Evolutionary conservation across 1,140 invertebrate genomes (phyloP).

Genomic region (Eriosoma lanigerum): DNA sequence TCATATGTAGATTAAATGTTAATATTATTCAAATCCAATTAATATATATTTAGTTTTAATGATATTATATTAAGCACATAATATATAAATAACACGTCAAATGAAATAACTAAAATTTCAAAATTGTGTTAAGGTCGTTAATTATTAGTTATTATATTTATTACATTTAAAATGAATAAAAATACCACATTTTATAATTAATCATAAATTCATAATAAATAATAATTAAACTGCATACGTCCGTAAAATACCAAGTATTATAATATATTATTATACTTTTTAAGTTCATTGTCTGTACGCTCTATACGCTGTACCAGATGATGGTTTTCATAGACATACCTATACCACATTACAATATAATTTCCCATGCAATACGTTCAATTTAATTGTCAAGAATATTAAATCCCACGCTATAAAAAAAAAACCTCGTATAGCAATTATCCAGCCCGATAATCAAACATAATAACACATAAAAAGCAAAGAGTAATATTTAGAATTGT

Average conservation of each 20-base stretch:
- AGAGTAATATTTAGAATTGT: background rate
- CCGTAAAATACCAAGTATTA: background rate
- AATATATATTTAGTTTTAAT: too few relatives aligned
- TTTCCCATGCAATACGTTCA: conserved; percentile 30
- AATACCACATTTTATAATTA: too few relatives aligned
- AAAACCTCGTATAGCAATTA: conserved; percentile 35
- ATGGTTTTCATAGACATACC: conserved; percentile 1
- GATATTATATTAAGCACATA: too few relatives aligned
- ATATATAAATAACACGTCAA: too few relatives aligned
- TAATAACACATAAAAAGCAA: conserved; percentile 34
- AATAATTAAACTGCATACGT: background rate
- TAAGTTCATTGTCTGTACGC: conserved; percentile 39
- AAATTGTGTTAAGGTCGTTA: too few relatives aligned
- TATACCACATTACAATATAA: background rate
- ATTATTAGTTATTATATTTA: too few relatives aligned
- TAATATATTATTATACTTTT: background rate
- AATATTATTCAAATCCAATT: too few relatives aligned
- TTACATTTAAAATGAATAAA: too few relatives aligned
- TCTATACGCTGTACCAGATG: too few relatives aligned
- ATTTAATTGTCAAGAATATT: conserved; percentile 44
- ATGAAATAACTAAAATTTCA: too few relatives aligned
- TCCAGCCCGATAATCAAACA: conserved; percentile 5
- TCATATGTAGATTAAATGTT: too few relatives aligned
- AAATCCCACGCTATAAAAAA: conserved; percentile 32
- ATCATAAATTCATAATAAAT: too few relatives aligned